A percentile compares a stretch with the other conserved stretches of the same genome.
Conservation (phyloP, 2,113 vertebrate species). For the Takifugu bimaculatus region DNA sequence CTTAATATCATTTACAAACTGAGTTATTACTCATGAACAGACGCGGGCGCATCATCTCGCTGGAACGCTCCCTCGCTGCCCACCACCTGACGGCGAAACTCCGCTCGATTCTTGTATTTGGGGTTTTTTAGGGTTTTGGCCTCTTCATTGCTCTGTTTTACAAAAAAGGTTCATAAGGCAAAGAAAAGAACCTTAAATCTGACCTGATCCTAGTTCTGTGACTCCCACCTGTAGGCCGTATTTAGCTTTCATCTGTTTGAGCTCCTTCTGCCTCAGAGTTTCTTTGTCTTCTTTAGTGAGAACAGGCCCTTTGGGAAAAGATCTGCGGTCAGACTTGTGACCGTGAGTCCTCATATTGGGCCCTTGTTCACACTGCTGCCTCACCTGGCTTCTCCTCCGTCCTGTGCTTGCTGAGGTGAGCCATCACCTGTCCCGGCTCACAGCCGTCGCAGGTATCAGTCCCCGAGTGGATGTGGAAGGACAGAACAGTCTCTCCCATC, state of each 20-base stretch:
- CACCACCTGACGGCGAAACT: conserved; percentile 84
- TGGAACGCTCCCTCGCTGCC: conserved; percentile 92
- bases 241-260: conserved; percentile 95
- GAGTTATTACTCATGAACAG: conserved; percentile 81
- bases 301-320: conserved; percentile 68
- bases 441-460: conserved; percentile 96
- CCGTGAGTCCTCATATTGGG: too few relatives aligned
- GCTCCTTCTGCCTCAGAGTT: conserved; percentile 85
- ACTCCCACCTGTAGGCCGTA: conserved; percentile 91
- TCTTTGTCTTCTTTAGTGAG: conserved; percentile 92
- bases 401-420: conserved; percentile 88
- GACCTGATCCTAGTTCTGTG: neutral
- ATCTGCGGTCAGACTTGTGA: neutral
- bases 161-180: conserved; percentile 15
- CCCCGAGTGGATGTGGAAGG: conserved; percentile 95
- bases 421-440: conserved; percentile 95
- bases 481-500: conserved; percentile 94
- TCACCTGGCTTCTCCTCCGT: conserved; percentile 80
- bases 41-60: conserved; percentile 88
- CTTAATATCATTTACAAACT: neutral
- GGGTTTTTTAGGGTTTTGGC: conserved; percentile 82
- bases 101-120: conserved; percentile 91
- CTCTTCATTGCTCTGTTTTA: conserved; percentile 83
- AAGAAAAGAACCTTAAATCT: neutral
- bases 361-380: neutral